These are phyloP conservation scores for Lineus longissimus DNA, from an alignment of 1,140 invertebrate species.

Conservation along the genomic window DNA sequence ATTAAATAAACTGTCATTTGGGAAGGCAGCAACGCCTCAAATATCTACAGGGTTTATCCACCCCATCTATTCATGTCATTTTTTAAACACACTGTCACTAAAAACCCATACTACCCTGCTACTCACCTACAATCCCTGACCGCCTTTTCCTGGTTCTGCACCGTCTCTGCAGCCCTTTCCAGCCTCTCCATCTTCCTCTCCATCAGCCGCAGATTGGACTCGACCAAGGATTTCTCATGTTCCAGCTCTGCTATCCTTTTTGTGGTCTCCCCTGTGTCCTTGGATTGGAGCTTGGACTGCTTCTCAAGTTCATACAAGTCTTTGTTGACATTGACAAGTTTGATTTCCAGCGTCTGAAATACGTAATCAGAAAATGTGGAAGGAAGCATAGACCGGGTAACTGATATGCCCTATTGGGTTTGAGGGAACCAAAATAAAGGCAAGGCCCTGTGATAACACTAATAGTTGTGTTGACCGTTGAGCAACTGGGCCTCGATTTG, in stretches of 20 bases:
- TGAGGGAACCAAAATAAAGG: no score
- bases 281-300: not conserved
- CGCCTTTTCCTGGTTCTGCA: conserved; percentile 20
- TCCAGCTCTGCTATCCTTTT: not conserved
- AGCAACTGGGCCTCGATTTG: no score
- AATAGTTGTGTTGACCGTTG: no score
- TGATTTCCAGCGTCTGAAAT: conserved; percentile 1
- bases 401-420: no score
- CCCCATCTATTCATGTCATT: no score
- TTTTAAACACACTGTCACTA: no score
- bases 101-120: not conserved
- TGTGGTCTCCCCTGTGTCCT: not conserved
- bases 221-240: not conserved
- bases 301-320: not conserved
- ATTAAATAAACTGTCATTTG: no score
- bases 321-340: not conserved
- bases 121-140: conserved; percentile 16
- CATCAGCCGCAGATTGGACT: conserved; percentile 32
- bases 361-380: no score
- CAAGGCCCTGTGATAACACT: no score
- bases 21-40: no score
- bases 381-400: no score
- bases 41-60: no score
- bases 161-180: conserved; percentile 29
- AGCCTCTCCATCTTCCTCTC: conserved; percentile 54